A percentile compares a stretch with the other conserved stretches of the same genome.
Evolutionary conservation across 1,140 invertebrate species (phyloP).

Genomic region (Drosophila obscura): DNA sequence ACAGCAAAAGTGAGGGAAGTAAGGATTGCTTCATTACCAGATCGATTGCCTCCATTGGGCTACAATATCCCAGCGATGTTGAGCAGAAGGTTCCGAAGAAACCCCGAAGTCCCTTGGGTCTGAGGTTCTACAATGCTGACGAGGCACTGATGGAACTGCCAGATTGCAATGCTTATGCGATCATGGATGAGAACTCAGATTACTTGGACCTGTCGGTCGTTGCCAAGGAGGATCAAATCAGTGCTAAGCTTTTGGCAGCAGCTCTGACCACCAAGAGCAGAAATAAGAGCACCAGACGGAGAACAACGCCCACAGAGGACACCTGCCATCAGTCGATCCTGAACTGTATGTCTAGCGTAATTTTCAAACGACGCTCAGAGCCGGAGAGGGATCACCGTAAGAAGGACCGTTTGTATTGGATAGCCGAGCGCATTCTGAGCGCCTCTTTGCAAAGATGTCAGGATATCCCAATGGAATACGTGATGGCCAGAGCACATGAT

Average conservation of each 20-base stretch:
- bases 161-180: slow-evolving; percentile 3
- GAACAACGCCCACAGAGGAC: neutral
- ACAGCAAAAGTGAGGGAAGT: neutral
- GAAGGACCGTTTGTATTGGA: slow-evolving; percentile 34
- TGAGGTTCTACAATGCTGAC: slow-evolving; percentile 37
- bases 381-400: neutral
- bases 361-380: slow-evolving; percentile 51
- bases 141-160: slow-evolving; percentile 29
- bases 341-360: slow-evolving; percentile 44
- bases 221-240: slow-evolving; percentile 46
- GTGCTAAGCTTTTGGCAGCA: slow-evolving; percentile 40
- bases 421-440: slow-evolving; percentile 46
- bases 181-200: slow-evolving; percentile 43
- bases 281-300: slow-evolving; percentile 15
- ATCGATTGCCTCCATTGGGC: slow-evolving; percentile 25
- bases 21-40: neutral
- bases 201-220: slow-evolving; percentile 31
- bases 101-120: slow-evolving; percentile 5
- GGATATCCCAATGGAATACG: too few relatives aligned
- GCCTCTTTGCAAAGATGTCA: neutral
- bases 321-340: slow-evolving; percentile 9
- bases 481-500: too few relatives aligned
- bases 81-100: slow-evolving; percentile 8
- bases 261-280: slow-evolving; percentile 17
- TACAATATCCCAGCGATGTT: slow-evolving; percentile 59